Evolutionary conservation across 2,888 invertebrate genomes (phyloP).

Genomic region (Ornithoptera alexandrae): DNA sequence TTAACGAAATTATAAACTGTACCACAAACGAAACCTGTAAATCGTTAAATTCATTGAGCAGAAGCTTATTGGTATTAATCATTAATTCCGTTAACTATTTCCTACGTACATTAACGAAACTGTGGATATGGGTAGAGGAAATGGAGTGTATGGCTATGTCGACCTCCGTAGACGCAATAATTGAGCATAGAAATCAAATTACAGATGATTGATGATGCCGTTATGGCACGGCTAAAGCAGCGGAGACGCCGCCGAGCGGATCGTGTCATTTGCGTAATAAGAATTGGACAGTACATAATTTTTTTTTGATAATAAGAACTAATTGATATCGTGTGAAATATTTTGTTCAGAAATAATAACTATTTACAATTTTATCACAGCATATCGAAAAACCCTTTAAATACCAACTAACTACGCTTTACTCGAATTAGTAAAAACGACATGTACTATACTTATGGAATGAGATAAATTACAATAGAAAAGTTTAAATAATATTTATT

Average conservation of each 20-base stretch:
- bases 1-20: too few species aligned
- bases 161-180: slow-evolving; percentile 78
- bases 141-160: slow-evolving; percentile 54
- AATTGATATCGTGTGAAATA: neutral
- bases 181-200: slow-evolving; percentile 81
- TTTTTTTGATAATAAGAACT: neutral
- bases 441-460: too few species aligned
- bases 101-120: slow-evolving; percentile 42
- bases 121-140: slow-evolving; percentile 54
- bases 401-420: too few species aligned
- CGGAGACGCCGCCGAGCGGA: slow-evolving; percentile 67
- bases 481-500: too few species aligned
- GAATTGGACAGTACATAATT: slow-evolving; percentile 62
- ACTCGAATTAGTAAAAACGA: too few species aligned
- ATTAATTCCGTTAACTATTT: slow-evolving; percentile 25
- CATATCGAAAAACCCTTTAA: too few species aligned
- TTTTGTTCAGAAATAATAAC: too few species aligned
- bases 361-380: too few species aligned
- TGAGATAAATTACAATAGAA: too few species aligned
- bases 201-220: slow-evolving; percentile 79
- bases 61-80: slow-evolving; percentile 27
- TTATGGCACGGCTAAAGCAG: slow-evolving; percentile 74
- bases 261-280: slow-evolving; percentile 73
- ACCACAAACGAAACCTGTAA: slow-evolving; percentile 1
- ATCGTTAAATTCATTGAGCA: slow-evolving; percentile 14